phyloP scores from a whole-genome alignment of 64 coral and sea anemone species.

The Porites australiensis region DNA sequence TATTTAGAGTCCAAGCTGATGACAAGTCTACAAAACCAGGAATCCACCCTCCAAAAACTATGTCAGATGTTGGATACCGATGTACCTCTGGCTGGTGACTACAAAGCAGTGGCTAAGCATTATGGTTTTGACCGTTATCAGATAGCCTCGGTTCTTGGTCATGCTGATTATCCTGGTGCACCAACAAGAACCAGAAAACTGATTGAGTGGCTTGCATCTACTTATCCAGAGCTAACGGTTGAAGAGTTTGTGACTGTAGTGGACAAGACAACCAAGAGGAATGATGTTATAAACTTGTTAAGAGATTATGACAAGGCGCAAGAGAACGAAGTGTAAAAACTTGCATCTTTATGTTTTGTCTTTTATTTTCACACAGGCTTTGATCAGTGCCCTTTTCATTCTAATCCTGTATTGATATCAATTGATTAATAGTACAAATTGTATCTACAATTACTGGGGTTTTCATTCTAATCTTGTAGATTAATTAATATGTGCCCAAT shows the following conservation, averaged over 20 bases:
- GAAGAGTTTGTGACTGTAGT: conserved; percentile 2
- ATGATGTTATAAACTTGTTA: neutral
- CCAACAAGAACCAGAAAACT: neutral
- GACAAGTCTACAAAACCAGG: neutral
- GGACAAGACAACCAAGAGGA: neutral
- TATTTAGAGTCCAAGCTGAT: neutral
- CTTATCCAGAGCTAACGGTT: neutral
- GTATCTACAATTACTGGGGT: too few relatives aligned
- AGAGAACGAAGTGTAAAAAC: neutral
- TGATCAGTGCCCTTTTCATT: too few relatives aligned
- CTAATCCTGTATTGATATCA: too few relatives aligned
- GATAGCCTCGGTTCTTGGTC: neutral
- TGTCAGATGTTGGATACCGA: neutral
- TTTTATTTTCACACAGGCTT: too few relatives aligned
- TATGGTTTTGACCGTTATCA: neutral
- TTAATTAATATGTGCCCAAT: too few relatives aligned
- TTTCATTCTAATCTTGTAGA: too few relatives aligned
- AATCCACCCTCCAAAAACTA: neutral
- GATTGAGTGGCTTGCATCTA: neutral
- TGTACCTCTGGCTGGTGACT: neutral
- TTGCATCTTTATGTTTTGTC: neutral
- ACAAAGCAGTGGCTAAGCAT: neutral
- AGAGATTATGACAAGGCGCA: neutral
- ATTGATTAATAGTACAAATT: too few relatives aligned
- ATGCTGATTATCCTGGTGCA: neutral